phyloP scores from a whole-genome alignment of 2,888 invertebrate genomes.

The Dicyrtoma fusca region DNA sequence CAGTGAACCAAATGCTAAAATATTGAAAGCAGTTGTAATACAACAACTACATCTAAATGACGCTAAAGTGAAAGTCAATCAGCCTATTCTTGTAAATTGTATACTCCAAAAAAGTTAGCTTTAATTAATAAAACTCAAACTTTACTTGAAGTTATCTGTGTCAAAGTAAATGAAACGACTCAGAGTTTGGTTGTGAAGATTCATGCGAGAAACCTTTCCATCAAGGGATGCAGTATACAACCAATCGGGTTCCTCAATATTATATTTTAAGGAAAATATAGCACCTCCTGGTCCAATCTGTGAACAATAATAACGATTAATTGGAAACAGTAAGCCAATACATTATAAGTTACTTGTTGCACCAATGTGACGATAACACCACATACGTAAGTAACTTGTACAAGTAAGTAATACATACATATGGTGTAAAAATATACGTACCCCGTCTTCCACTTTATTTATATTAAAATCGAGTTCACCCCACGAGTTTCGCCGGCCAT shows the following conservation, averaged over 20 bases:
- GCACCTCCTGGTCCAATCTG: constrained; percentile 45
- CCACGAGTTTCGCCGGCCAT: constrained; percentile 13
- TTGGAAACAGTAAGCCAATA: neutral
- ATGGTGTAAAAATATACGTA: constrained; percentile 14
- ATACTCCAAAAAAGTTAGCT: no score
- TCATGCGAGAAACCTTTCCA: constrained; percentile 36
- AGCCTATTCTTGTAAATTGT: no score
- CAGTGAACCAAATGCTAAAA: constrained; percentile 51
- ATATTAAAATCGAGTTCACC: constrained; percentile 24
- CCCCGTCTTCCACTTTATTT: constrained; percentile 37
- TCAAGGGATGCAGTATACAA: constrained; percentile 49
- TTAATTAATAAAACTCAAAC: no score
- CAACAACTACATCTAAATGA: no score
- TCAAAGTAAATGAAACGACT: constrained; percentile 14
- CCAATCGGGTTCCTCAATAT: constrained; percentile 16
- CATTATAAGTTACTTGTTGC: neutral
- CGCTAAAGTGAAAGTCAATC: no score
- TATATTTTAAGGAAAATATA: constrained; percentile 48
- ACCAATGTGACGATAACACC: neutral
- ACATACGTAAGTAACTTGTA: neutral
- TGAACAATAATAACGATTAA: no score
- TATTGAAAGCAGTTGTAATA: no score
- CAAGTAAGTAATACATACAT: neutral
- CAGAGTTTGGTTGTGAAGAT: no score
- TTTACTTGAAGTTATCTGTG: constrained; percentile 21